Conservation (phyloP, 64 coral and sea anemone species). For the Stylophora pistillata region DNA sequence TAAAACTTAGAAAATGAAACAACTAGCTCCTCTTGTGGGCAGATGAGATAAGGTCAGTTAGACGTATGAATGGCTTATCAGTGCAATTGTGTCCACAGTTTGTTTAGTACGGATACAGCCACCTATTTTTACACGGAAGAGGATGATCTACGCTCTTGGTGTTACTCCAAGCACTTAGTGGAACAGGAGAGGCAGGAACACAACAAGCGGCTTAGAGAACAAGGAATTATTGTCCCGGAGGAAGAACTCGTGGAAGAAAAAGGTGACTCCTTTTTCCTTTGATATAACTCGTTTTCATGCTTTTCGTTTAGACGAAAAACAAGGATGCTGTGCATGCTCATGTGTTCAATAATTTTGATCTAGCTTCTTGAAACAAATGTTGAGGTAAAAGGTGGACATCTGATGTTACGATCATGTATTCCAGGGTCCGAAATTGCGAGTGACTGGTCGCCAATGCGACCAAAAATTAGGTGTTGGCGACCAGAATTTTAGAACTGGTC, state of each 20-base stretch:
- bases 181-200: slow-evolving; percentile 70
- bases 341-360: too few relatives aligned
- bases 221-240: slow-evolving; percentile 52
- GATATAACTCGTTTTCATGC: neutral
- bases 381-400: too few relatives aligned
- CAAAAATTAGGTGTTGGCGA: too few relatives aligned
- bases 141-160: slow-evolving; percentile 84
- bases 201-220: slow-evolving; percentile 61
- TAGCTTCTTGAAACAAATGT: too few relatives aligned
- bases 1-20: too few relatives aligned
- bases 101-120: slow-evolving; percentile 75
- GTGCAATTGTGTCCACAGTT: slow-evolving; percentile 34
- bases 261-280: slow-evolving; percentile 26
- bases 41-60: neutral
- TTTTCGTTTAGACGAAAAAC: neutral
- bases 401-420: too few relatives aligned
- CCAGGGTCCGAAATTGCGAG: too few relatives aligned
- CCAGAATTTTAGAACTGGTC: too few relatives aligned
- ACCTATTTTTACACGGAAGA: slow-evolving; percentile 73
- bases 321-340: neutral
- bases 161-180: slow-evolving; percentile 91
- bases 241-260: slow-evolving; percentile 56
- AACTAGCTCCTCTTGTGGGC: too few relatives aligned
- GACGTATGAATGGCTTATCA: neutral
- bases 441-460: too few relatives aligned